Percentiles rank a stretch among this genome's conserved stretches.
phyloP scores from a whole-genome alignment of 2,797 vertebrate genomes.

The Merluccius polli region DNA sequence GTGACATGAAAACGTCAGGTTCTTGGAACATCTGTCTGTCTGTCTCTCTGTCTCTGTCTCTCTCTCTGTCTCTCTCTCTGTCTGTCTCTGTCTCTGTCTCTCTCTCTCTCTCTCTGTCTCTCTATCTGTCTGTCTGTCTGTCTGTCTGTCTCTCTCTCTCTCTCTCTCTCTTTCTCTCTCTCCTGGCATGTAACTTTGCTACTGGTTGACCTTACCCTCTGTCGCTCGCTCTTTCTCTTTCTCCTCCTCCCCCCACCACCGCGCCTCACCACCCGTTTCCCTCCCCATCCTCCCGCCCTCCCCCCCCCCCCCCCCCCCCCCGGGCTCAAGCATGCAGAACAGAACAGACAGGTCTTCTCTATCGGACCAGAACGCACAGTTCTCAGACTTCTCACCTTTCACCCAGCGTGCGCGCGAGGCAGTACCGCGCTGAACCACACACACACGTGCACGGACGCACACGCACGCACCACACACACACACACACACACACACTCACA shows the following conservation, averaged over 20 bases:
- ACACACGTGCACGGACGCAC: slow-evolving; percentile 33
- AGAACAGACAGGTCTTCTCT: slow-evolving; percentile 62
- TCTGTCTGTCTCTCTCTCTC: background rate
- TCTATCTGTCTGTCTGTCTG: background rate
- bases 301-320: slow-evolving; percentile 34
- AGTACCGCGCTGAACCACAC: slow-evolving; percentile 43
- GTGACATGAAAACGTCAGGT: too few relatives aligned
- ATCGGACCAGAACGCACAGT: slow-evolving; percentile 69
- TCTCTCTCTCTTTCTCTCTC: background rate
- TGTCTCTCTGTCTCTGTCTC: too few relatives aligned
- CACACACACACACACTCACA: background rate
- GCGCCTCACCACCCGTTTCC: slow-evolving; percentile 9
- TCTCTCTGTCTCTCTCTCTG: too few relatives aligned
- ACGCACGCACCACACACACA: slow-evolving; percentile 2
- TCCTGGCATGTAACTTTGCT: background rate
- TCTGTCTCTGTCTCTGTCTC: background rate
- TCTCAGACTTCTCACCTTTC: slow-evolving; percentile 78
- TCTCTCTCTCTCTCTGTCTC: background rate
- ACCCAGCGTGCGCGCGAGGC: slow-evolving; percentile 64
- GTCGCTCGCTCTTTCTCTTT: slow-evolving; percentile 36
- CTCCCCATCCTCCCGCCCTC: background rate
- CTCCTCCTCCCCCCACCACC: slow-evolving; percentile 20
- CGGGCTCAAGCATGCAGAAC: slow-evolving; percentile 73
- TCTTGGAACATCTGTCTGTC: too few relatives aligned
- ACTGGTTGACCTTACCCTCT: slow-evolving; percentile 13